phyloP scores from a whole-genome alignment of 2,113 vertebrate species.

The Zootoca vivipara region DNA sequence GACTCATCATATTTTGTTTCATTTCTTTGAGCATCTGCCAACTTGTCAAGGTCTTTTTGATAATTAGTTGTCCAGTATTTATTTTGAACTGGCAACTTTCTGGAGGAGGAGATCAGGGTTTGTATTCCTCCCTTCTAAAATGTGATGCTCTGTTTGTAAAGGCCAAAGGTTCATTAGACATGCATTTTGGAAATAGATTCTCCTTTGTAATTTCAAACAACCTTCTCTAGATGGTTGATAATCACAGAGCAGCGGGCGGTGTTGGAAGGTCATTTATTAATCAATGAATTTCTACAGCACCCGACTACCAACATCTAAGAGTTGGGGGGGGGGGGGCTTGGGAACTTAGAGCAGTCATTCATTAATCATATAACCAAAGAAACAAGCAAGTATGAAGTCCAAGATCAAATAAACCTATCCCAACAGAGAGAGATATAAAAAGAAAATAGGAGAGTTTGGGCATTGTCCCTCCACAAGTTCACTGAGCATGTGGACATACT shows the following conservation, averaged over 20 bases:
- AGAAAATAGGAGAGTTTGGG: background rate
- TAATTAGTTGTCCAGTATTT: constrained; percentile 22
- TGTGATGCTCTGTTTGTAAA: constrained; percentile 8
- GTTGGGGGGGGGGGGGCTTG: too few relatives aligned
- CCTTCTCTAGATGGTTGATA: background rate
- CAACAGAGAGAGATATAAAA: background rate
- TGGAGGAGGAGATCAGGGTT: background rate
- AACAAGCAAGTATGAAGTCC: background rate
- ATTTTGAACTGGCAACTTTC: constrained; percentile 22
- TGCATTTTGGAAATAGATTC: constrained; percentile 20
- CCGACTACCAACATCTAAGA: background rate
- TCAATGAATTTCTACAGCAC: background rate
- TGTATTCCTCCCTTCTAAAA: constrained; percentile 19
- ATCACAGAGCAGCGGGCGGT: background rate
- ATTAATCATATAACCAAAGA: background rate
- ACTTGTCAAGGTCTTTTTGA: constrained; percentile 15
- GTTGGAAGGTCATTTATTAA: constrained; percentile 1
- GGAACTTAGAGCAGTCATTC: background rate
- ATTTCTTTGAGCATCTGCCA: constrained; percentile 16
- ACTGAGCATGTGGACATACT: too few relatives aligned
- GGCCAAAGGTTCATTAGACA: constrained; percentile 17
- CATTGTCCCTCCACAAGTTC: background rate
- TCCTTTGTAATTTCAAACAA: constrained; percentile 25
- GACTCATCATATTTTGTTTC: constrained; percentile 21
- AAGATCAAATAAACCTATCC: background rate